Evolutionary conservation across 2,888 invertebrate genomes (phyloP).

Genomic region (Ernsta delagoae): DNA sequence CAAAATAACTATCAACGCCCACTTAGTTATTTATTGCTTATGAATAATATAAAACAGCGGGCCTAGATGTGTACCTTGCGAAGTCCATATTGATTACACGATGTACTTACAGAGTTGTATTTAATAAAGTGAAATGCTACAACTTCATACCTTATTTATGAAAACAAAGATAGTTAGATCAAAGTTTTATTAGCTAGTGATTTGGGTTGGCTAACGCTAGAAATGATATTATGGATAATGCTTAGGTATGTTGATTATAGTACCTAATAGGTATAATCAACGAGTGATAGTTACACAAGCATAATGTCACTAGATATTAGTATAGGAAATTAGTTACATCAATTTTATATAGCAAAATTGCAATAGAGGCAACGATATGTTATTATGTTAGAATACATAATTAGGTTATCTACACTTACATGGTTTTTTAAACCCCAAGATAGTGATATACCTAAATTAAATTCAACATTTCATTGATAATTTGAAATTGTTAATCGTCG

Average conservation of each 20-base stretch:
- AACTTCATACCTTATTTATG: background rate
- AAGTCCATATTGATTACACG: background rate
- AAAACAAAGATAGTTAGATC: too few species aligned
- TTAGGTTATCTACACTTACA: too few species aligned
- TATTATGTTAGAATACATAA: too few species aligned
- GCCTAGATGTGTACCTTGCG: constrained; percentile 3
- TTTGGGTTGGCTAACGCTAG: too few species aligned
- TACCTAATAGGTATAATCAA: background rate
- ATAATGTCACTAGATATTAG: background rate
- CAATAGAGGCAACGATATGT: too few species aligned
- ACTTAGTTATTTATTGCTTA: constrained; percentile 11
- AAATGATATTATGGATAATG: background rate
- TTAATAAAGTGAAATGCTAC: background rate
- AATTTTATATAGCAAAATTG: too few species aligned
- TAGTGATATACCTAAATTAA: too few species aligned
- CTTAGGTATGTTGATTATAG: background rate
- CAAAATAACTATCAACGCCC: constrained; percentile 19
- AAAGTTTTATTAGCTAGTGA: too few species aligned
- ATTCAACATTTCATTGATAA: too few species aligned
- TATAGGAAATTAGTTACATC: background rate
- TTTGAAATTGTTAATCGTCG: too few species aligned
- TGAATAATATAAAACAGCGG: constrained; percentile 16
- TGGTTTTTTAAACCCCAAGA: too few species aligned
- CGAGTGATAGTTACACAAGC: background rate
- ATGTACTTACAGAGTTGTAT: background rate